Percentiles rank a stretch among this genome's conserved stretches.
Evolutionary conservation across 2,797 vertebrate genomes (phyloP).

Genomic region (Gallinago nigripennis): DNA sequence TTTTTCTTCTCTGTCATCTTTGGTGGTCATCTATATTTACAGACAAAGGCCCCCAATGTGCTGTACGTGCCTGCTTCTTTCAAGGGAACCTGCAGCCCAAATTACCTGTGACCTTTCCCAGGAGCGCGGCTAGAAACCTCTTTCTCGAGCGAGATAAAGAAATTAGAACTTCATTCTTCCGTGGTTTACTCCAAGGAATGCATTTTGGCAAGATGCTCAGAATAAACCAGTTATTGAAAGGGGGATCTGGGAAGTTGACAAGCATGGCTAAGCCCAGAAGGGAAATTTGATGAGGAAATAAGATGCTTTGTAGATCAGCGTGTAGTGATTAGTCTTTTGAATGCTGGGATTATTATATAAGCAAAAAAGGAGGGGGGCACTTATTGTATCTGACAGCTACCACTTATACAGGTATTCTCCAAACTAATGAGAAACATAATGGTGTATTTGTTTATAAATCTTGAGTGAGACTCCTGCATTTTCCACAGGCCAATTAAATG

Average conservation of each 20-base stretch:
- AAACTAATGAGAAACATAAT: slow-evolving; percentile 73
- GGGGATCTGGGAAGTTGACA: slow-evolving; percentile 79
- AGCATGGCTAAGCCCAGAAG: slow-evolving; percentile 80
- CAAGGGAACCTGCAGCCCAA: slow-evolving; percentile 70
- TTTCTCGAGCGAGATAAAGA: slow-evolving; percentile 78
- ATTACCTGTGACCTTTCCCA: slow-evolving; percentile 85
- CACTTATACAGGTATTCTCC: slow-evolving; percentile 73
- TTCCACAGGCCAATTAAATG: slow-evolving; percentile 49
- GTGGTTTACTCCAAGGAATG: slow-evolving; percentile 83
- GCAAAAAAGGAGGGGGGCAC: slow-evolving; percentile 62
- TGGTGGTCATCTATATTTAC: slow-evolving; percentile 66
- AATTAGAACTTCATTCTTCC: slow-evolving; percentile 82
- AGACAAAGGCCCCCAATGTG: slow-evolving; percentile 71
- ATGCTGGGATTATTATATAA: slow-evolving; percentile 84
- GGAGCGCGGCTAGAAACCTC: slow-evolving; percentile 68
- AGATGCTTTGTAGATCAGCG: slow-evolving; percentile 83
- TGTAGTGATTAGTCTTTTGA: slow-evolving; percentile 83
- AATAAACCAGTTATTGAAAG: slow-evolving; percentile 83
- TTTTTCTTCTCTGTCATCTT: slow-evolving; percentile 13
- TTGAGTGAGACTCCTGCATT: slow-evolving; percentile 21
- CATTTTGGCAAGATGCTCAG: slow-evolving; percentile 78
- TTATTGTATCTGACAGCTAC: slow-evolving; percentile 73
- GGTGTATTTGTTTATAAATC: slow-evolving; percentile 71
- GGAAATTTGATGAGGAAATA: slow-evolving; percentile 87
- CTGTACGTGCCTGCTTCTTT: slow-evolving; percentile 53